A percentile compares a stretch with the other conserved stretches of the same genome.
Conservation (phyloP, 2,797 vertebrate species). For the Lacerta bilineata region DNA sequence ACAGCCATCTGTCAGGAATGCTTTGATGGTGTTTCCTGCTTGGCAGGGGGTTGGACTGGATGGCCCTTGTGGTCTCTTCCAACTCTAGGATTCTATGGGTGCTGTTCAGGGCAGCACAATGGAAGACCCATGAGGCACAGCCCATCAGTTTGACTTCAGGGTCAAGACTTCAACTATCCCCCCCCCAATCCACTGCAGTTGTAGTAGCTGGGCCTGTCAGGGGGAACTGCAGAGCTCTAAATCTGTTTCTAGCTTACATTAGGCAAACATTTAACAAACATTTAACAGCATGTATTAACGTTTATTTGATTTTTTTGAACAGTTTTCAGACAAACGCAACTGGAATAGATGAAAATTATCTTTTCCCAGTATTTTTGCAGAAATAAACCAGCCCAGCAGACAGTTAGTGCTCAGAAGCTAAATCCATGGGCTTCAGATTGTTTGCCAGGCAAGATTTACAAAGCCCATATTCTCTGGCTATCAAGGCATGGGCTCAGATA, state of each 20-base stretch:
- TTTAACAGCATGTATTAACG: not conserved
- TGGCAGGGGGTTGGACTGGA: no score
- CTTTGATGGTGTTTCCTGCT: no score
- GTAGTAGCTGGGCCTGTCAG: no score
- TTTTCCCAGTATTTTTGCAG: not conserved
- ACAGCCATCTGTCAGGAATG: no score
- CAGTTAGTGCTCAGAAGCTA: not conserved
- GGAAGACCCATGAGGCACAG: not conserved
- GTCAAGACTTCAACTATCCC: not conserved
- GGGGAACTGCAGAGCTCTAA: not conserved
- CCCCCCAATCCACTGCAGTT: no score
- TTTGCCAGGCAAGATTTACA: not conserved
- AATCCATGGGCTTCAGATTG: fast-evolving
- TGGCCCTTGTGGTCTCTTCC: no score
- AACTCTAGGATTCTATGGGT: not conserved
- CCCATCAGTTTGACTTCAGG: not conserved
- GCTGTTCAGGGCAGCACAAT: not conserved
- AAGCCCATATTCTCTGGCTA: not conserved
- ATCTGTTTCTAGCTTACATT: not conserved
- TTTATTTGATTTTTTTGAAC: not conserved
- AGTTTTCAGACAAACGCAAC: not conserved
- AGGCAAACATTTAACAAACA: not conserved
- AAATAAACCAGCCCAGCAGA: not conserved
- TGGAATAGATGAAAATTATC: not conserved
- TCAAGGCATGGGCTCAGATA: constrained; percentile 10